Evolutionary conservation across 2,113 vertebrate genomes (phyloP).

Genomic region (Vireo altiloquus): DNA sequence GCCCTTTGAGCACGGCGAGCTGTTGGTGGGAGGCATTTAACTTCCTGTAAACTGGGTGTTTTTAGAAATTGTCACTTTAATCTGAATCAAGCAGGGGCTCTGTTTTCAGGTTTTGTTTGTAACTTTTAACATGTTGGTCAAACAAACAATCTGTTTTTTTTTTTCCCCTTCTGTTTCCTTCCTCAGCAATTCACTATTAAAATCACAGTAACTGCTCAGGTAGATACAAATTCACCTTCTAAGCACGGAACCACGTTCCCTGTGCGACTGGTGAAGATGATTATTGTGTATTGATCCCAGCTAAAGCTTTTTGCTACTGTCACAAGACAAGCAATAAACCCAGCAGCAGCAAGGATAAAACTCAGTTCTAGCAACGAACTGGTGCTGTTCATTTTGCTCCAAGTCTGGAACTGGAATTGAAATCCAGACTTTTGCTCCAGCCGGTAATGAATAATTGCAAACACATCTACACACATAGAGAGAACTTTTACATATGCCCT

Average conservation of each 20-base stretch:
- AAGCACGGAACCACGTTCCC: background rate
- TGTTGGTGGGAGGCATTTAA: background rate
- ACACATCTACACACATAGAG: background rate
- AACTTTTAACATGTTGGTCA: background rate
- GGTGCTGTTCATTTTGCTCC: background rate
- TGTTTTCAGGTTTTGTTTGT: background rate
- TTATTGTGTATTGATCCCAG: accelerated
- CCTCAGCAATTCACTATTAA: background rate
- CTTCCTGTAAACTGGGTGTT: background rate
- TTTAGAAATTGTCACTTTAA: background rate
- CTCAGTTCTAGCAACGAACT: background rate
- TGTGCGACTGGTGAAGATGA: background rate
- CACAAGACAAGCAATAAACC: background rate
- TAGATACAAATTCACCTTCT: background rate
- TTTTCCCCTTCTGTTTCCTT: background rate
- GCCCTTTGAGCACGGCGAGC: constrained; percentile 1
- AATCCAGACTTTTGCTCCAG: constrained; percentile 27
- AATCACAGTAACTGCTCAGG: background rate
- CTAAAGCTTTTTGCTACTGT: background rate
- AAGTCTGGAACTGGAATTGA: background rate
- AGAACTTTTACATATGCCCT: background rate
- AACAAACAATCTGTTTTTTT: background rate
- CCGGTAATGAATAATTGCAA: constrained; percentile 30
- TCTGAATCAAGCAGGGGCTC: background rate
- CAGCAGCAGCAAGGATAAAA: background rate